Percentiles rank a stretch among this genome's conserved stretches.
phyloP scores from a whole-genome alignment of 2,113 vertebrate species.

The Clarias batrachus region DNA sequence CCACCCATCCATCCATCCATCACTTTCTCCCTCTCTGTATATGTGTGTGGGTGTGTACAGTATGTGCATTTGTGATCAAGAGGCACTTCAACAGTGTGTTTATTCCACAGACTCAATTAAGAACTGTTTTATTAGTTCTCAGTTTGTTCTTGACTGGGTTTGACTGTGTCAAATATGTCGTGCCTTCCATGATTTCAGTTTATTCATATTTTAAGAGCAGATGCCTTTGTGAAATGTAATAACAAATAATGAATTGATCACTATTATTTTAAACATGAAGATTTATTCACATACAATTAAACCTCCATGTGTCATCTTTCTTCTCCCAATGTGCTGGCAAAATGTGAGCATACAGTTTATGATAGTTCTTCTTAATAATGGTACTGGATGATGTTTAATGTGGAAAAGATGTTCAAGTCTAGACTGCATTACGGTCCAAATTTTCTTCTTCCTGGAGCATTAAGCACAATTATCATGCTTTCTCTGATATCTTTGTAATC shows the following conservation, averaged over 20 bases:
- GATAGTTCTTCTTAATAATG: conserved; percentile 34
- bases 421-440: background rate
- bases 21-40: background rate
- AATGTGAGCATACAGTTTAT: conserved; percentile 39
- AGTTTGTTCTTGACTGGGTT: conserved; percentile 17
- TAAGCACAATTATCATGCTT: conserved; percentile 21
- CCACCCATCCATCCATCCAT: no score
- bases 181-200: conserved; percentile 36
- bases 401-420: conserved; percentile 37
- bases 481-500: conserved; percentile 29
- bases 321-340: conserved; percentile 28
- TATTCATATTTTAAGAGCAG: conserved; percentile 37
- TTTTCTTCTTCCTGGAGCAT: background rate
- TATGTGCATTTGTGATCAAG: background rate
- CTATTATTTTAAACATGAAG: conserved; percentile 44
- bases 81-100: conserved; percentile 29
- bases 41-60: background rate
- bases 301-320: background rate
- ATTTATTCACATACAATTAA: conserved; percentile 34
- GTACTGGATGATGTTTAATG: conserved; percentile 31
- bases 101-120: conserved; percentile 38
- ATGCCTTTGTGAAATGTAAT: conserved; percentile 33
- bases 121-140: conserved; percentile 39
- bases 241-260: conserved; percentile 25
- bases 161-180: background rate